Evolutionary conservation across 2,888 invertebrate species (phyloP), one percentile per base, ranked within the genome.

Genomic region (Drosophila ezoana): DNA sequence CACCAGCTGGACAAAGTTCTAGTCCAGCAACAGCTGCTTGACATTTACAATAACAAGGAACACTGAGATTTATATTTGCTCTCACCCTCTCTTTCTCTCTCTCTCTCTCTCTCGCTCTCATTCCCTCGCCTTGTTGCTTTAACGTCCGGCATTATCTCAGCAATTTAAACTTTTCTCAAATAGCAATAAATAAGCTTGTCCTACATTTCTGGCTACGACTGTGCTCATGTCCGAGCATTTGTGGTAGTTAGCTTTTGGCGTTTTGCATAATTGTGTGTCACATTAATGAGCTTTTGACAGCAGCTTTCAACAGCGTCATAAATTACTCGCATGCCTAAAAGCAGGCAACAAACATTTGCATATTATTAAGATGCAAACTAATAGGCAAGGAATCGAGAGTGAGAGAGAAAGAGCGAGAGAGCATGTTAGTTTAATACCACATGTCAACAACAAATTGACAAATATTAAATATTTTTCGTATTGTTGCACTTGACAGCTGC

Each of bases 161-260:
- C 66, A 79, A 82, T 74, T 78, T 78, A 71, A 83, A 80, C 76
- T 80, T 70, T 82, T 75, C 40, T 41, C 67, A 62, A 79, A 76
- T 71, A 72, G 48, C 63, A 64, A 77, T 72, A 76, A 83, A 83
- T 83, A 66, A 72, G 56, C 63, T 61, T 79, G 67, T 72, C 53
- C 54, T 58, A 61, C 79, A 75, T 76, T 76, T 75, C 71, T 61
- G 79, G 28, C 59, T 53, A 16, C 45, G 48, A 57, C 59, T 62
- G 59, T 33, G 52, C 41, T 41, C 28, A 49, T 35, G 53, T 60
- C 41, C 47, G 13, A 51, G 40, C 23, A 40, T 35, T 72, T 40
- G 48, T 53, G 56, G 40, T 37, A 48, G 33, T 33, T 37, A 35
- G 38, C 49, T 45, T 37, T 16, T 43, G 14, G 56, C 49, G 66